Base-by-base conservation (phyloP, 2,113 vertebrate species). In the Cyphomyrus plagiostoma region DNA sequence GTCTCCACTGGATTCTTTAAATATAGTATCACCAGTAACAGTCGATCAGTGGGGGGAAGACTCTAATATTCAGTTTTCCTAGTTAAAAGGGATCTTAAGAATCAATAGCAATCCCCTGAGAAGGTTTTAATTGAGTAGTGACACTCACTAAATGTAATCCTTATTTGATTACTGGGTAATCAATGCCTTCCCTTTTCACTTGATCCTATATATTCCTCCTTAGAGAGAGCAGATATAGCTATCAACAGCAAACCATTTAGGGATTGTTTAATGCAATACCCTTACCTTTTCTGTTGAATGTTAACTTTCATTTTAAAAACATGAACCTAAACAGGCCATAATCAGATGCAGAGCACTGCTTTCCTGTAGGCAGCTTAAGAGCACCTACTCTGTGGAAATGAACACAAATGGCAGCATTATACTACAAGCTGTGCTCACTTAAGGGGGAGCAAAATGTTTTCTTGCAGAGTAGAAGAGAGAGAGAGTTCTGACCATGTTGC, bases 111-210 rank as follows among this genome's bases (percentile, higher is more conserved):
- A 39, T 21, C 80, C 42, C 82, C 4, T 13, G 35, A 48, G 49
- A 88, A 84, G 26, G 53, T 85, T 88, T 62, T 53, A 10, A 23
- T 52, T 52, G 30, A 84, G n/a, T 56, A 85, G 30, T 82, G 56
- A 77, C 10, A 9, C 87, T 46, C 17, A 9, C 87, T 46, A 82
- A 48, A 58, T 30, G 35, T 86, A 90, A 89, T 86, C 58, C 82
- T 85, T 58, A n/a, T 48, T 58, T 58, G 82, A 86, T 74, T 86
- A 46, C 58, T 50, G 15, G 66, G 50, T 19, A 89, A 77, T 90
- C 88, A 89, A 53, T 89, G 62, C 70, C 30, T 88, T 86, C 90
- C 15, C 21, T 70, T 35, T 17, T 89, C 42, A 86, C 86, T 87
- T 86, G 19, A 84, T 35, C 15, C 87, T 49, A 39, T 26, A 62